These are phyloP conservation scores for Idaea biselata DNA, from an alignment of 2,888 invertebrate genomes.

Conservation along the genomic window DNA sequence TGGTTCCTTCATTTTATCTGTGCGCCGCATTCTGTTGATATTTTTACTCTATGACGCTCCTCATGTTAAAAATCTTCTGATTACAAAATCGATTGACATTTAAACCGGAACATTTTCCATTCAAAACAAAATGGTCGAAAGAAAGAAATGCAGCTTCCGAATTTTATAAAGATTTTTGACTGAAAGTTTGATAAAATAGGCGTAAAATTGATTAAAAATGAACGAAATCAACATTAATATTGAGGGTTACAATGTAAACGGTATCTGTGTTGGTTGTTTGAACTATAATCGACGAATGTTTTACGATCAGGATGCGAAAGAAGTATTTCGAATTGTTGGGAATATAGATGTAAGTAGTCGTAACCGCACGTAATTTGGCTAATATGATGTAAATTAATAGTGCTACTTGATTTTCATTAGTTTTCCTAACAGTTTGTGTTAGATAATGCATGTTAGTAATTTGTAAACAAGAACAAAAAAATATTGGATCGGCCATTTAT, in stretches of 20 bases:
- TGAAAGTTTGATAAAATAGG: conserved; percentile 11
- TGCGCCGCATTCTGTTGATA: too few species aligned
- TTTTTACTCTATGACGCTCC: not conserved
- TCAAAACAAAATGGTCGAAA: conserved; percentile 61
- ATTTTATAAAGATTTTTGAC: conserved; percentile 45
- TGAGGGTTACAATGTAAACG: conserved; percentile 74
- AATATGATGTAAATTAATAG: not conserved
- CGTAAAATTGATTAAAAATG: conserved; percentile 43
- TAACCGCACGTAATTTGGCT: conserved; percentile 3
- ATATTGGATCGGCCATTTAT: conserved; percentile 56
- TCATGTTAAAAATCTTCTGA: not conserved
- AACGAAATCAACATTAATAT: conserved; percentile 74
- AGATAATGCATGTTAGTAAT: conserved; percentile 26
- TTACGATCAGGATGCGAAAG: conserved; percentile 50
- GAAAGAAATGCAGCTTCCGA: conserved; percentile 71
- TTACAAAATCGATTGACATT: not conserved
- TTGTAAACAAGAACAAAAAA: conserved; percentile 63
- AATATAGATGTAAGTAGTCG: conserved; percentile 66
- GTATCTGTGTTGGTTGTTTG: conserved; percentile 72
- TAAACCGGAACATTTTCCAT: conserved; percentile 7
- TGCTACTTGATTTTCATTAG: not conserved
- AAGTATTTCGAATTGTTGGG: conserved; percentile 58
- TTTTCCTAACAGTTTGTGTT: conserved; percentile 27
- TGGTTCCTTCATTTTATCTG: too few species aligned
- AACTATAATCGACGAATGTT: conserved; percentile 70